Base-by-base conservation (phyloP, 2,797 vertebrate genomes). In the Coracias cyanogaster region DNA sequence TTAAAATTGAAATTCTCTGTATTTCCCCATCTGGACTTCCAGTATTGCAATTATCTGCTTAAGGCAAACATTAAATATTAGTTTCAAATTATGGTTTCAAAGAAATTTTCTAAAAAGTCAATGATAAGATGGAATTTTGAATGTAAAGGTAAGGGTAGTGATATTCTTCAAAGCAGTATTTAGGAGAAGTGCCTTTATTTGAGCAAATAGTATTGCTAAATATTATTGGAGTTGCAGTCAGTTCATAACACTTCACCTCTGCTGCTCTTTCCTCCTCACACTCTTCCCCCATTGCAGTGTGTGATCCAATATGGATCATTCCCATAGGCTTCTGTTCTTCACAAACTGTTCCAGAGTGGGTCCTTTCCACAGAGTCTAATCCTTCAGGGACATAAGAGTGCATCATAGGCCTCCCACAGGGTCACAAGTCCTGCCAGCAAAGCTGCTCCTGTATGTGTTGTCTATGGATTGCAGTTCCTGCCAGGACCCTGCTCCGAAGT, bases 41-140 rank as follows among this genome's bases (percentile, higher is more conserved):
- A 65, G 8, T 54, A 55, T 51, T 73, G 26, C 14, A 86, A 88
- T 84, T 86, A 82, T 71, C 21, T 89, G 33, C 64, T 79, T 22
- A 61, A 80, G 52, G 52, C 15, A 25, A 69, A 70, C 62, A 93
- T 92, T 76, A 91, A 95, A 76, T 81, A 88, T 90, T 96, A 73
- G 84, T 90, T 91, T 91, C 37, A 94, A 86, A 90, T 70, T 58
- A 57, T 4, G 12, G 3, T 71, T 93, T 73, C 76, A 92, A 78
- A 64, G 51, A 76, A 89, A 73, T 69, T 80, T 31, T 37, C 48
- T 83, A 77, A 92, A 91, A 90, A 72, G 15, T 93, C 51, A 54
- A 6, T 51, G 19, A 78, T 41, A 13, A 54, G 9, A 78, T 49
- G 28, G 55, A 84, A 93, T 28, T 84, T 86, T 62, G 19, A 86